These are phyloP conservation scores for Piprites chloris DNA, from an alignment of 2,113 vertebrate species.

Conservation along the genomic window DNA sequence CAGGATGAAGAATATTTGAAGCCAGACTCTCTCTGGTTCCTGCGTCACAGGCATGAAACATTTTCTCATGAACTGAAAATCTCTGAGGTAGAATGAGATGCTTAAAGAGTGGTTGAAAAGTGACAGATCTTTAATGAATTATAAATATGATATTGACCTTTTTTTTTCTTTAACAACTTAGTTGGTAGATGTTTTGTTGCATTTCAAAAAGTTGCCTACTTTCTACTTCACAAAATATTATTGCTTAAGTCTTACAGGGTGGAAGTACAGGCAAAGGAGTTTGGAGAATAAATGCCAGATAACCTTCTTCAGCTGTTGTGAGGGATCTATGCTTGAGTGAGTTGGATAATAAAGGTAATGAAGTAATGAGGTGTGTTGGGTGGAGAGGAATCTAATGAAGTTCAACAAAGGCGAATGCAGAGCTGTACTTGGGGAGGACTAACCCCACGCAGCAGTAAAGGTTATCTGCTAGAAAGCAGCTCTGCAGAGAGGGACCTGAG, in stretches of 20 bases:
- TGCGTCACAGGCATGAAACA: neutral
- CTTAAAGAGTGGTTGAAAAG: neutral
- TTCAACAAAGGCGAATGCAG: neutral
- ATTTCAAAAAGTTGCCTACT: neutral
- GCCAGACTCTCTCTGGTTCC: neutral
- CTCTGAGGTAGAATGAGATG: neutral
- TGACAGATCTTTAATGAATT: constrained; percentile 37
- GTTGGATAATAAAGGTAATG: neutral
- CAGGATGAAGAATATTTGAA: neutral
- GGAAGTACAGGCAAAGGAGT: neutral
- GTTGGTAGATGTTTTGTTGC: neutral
- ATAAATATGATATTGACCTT: neutral
- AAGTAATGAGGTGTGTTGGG: neutral
- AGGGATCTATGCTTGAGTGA: neutral
- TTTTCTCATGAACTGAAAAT: neutral
- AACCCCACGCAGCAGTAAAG: neutral
- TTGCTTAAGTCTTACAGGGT: neutral
- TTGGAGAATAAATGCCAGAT: neutral
- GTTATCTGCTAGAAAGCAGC: neutral
- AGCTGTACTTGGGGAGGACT: neutral
- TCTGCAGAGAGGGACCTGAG: neutral
- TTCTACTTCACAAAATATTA: neutral
- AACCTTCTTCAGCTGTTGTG: neutral
- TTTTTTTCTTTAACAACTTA: neutral
- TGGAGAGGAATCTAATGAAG: neutral